A percentile compares a stretch with the other conserved stretches of the same genome.
These are phyloP conservation scores for Phrynocephalus versicolor DNA, from an alignment of 2,113 vertebrate species.

Conservation along the genomic window DNA sequence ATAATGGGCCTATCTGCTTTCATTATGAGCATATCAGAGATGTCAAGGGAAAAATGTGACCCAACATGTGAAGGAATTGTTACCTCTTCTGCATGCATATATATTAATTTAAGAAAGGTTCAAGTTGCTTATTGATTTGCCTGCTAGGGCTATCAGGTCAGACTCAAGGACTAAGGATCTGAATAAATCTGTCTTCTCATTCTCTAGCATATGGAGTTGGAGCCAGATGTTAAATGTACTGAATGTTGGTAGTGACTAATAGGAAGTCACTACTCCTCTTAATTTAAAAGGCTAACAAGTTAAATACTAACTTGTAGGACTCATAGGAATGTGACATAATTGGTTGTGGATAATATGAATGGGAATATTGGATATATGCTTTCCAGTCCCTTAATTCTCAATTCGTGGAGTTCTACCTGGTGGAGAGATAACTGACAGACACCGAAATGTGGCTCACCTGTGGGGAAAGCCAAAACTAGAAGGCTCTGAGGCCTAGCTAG, in stretches of 20 bases:
- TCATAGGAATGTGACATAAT: no score
- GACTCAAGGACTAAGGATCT: background rate
- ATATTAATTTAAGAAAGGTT: slow-evolving; percentile 1
- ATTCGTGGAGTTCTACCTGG: no score
- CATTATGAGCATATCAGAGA: slow-evolving; percentile 75
- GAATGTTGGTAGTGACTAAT: no score
- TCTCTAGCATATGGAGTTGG: background rate
- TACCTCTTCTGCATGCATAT: background rate
- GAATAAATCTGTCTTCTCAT: background rate
- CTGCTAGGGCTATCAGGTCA: background rate
- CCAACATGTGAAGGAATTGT: slow-evolving; percentile 62
- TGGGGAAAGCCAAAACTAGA: no score
- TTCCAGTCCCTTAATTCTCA: no score
- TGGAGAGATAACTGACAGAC: no score
- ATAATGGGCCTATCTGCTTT: slow-evolving; percentile 78
- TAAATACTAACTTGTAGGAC: no score
- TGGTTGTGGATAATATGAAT: background rate
- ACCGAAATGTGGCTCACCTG: no score
- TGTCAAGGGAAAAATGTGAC: slow-evolving; percentile 75
- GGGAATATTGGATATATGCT: background rate
- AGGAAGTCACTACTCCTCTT: no score
- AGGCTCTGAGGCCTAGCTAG: no score
- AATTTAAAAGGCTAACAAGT: no score
- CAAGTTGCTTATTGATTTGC: background rate
- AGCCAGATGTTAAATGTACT: no score